Percentiles rank a stretch among this genome's conserved stretches.
These are phyloP conservation scores for Agriotes lineatus DNA, from an alignment of 2,888 invertebrate genomes.

Conservation along the genomic window DNA sequence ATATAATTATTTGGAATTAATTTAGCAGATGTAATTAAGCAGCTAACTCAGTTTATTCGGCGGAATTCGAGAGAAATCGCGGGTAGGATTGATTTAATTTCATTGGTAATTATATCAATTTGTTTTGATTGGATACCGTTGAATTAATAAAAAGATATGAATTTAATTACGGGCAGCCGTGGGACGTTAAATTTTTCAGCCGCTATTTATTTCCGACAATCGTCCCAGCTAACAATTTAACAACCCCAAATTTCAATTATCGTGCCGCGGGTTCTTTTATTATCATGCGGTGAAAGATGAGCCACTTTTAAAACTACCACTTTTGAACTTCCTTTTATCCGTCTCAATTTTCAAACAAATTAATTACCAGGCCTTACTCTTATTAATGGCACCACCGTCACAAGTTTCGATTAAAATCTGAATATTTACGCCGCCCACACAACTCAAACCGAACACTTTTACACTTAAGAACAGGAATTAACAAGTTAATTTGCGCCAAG, in stretches of 20 bases:
- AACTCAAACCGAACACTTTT: neutral
- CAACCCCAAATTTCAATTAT: too few species aligned
- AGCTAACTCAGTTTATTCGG: conserved; percentile 17
- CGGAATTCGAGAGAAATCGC: conserved; percentile 15
- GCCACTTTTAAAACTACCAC: neutral
- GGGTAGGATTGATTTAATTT: conserved; percentile 14
- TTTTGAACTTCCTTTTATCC: neutral
- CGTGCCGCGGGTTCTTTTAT: too few species aligned
- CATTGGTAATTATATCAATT: conserved; percentile 16
- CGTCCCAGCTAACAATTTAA: too few species aligned
- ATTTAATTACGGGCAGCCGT: neutral
- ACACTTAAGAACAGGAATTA: too few species aligned
- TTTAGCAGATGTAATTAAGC: conserved; percentile 17
- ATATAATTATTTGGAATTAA: conserved; percentile 23
- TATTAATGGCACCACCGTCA: neutral
- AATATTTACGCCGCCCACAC: neutral
- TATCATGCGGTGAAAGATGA: neutral
- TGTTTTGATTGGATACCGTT: conserved; percentile 13
- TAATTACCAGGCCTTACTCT: neutral
- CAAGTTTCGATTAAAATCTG: neutral
- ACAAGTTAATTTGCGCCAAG: too few species aligned
- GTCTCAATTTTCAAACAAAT: neutral
- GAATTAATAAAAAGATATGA: conserved; percentile 2
- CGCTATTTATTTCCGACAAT: neutral
- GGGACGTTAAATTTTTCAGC: neutral